Evolutionary conservation across 2,888 invertebrate genomes (phyloP).

Genomic region (Bembecia ichneumoniformis): DNA sequence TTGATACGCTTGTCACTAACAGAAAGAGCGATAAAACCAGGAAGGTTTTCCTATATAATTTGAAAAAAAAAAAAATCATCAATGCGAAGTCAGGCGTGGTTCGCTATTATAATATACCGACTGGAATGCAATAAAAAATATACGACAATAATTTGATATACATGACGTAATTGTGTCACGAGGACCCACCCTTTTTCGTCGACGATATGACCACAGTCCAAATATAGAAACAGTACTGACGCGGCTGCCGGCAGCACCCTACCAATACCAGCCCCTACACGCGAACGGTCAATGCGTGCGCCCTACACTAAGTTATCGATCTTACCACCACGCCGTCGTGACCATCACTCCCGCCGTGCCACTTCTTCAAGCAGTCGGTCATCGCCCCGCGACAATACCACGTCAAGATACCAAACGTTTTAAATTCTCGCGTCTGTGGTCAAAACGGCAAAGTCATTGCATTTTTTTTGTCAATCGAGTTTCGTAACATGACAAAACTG

Average conservation of each 20-base stretch:
- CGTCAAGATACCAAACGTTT: conserved; percentile 24
- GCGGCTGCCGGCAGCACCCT: conserved; percentile 4
- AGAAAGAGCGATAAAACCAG: too few relatives aligned
- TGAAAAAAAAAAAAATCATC: too few relatives aligned
- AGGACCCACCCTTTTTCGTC: neutral
- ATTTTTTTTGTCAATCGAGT: conserved; percentile 9
- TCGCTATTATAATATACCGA: too few relatives aligned
- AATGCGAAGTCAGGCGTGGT: too few relatives aligned
- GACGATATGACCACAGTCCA: conserved; percentile 23
- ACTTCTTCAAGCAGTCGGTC: conserved; percentile 56
- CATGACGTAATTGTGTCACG: too few relatives aligned
- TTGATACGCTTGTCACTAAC: too few relatives aligned
- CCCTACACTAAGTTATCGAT: conserved; percentile 61
- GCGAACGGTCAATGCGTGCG: conserved; percentile 66
- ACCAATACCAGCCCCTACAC: conserved; percentile 11
- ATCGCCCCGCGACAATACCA: conserved; percentile 55
- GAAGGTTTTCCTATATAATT: too few relatives aligned
- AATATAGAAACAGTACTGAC: conserved; percentile 39
- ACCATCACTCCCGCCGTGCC: conserved; percentile 58
- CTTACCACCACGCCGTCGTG: conserved; percentile 50
- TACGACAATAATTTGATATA: too few relatives aligned
- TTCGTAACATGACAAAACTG: neutral
- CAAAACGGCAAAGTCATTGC: conserved; percentile 8
- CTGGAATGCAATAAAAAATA: too few relatives aligned
- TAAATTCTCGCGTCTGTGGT: neutral